Base-by-base conservation (phyloP, 2,113 vertebrate genomes). In the Diadophis punctatus region DNA sequence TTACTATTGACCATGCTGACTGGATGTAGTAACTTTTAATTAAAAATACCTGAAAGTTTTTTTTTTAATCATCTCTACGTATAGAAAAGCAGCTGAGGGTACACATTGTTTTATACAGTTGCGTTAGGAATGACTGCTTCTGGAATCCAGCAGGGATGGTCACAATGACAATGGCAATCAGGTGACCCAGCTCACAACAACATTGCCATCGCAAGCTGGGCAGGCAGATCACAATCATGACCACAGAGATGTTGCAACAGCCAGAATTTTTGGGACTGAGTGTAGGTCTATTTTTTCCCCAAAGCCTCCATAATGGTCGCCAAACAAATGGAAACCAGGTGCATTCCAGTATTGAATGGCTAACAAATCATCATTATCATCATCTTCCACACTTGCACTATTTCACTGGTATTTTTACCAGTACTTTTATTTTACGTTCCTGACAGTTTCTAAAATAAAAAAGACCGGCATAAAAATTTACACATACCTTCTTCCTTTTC, bases 401-500 rank as follows among this genome's bases (percentile, higher is more conserved):
- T 51, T 86, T 48, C 56, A 49, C 8, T 80, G 7, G 49, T 39
- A 55, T 3, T 10, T 87, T 51, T 8, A 48, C 25, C 27, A n/a
- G 25, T 48, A 12, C 43, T 86, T 58, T 43, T 27, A 51, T 49
- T 46, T 14, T 22, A 4, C 1, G 6, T 84, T 39, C 55, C 52
- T 10, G 11, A 85, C 1, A 16, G 1, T 48, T 60, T 30, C 30
- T 88, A 80, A 51, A 88, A 80, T 34, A 55, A 86, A 87, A n/a
- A 58, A 48, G 48, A 53, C 27, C 88, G 14, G 16, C 52, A 60
- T 60, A 8, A 52, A 86, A 52, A 16, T 43, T n/a, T 8, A 34
- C 2, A 93, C 96, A 96, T 97, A 93, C 98, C 98, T 0, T 98
- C 98, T 18, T 98, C 98, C 0, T 98, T 98, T 12, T 99, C 98